Conservation (phyloP, 2,888 invertebrate genomes). For the Dryococelus australis region DNA sequence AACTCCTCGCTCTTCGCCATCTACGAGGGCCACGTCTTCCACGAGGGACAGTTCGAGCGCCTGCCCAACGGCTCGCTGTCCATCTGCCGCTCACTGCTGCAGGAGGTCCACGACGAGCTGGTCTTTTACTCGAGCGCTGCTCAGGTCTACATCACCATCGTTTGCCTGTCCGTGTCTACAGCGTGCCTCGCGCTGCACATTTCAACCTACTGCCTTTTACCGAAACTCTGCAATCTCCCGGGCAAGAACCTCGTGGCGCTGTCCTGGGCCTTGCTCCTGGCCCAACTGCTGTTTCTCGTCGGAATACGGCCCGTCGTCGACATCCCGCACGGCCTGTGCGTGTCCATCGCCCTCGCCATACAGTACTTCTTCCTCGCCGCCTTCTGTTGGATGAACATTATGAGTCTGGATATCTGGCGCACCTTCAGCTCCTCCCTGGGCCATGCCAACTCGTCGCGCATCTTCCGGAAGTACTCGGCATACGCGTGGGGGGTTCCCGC, state of each 20-base stretch:
- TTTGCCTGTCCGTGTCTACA: constrained; percentile 55
- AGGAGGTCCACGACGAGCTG: constrained; percentile 31
- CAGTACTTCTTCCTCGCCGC: constrained; percentile 58
- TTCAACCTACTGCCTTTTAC: constrained; percentile 52
- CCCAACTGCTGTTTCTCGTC: constrained; percentile 52
- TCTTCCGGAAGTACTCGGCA: constrained; percentile 50
- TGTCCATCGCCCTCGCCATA: constrained; percentile 52
- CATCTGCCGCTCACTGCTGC: constrained; percentile 24
- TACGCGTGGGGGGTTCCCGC: constrained; percentile 58
- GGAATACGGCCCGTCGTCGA: constrained; percentile 34
- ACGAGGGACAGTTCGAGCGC: neutral
- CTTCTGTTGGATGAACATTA: constrained; percentile 61
- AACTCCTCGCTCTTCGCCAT: constrained; percentile 3
- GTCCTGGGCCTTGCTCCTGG: constrained; percentile 55
- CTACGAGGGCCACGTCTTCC: neutral
- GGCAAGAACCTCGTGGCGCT: constrained; percentile 58
- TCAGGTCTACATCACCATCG: constrained; percentile 52
- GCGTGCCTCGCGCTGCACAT: constrained; percentile 55
- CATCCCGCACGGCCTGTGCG: constrained; percentile 36
- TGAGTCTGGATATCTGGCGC: constrained; percentile 59
- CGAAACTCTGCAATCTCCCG: constrained; percentile 56
- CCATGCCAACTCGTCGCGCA: constrained; percentile 21
- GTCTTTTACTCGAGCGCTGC: constrained; percentile 46
- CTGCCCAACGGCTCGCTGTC: constrained; percentile 11
- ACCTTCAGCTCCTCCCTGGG: constrained; percentile 53